Percentiles rank a stretch among this genome's conserved stretches.
These are phyloP conservation scores for Scomber scombrus DNA, from an alignment of 2,113 vertebrate genomes.

Conservation along the genomic window DNA sequence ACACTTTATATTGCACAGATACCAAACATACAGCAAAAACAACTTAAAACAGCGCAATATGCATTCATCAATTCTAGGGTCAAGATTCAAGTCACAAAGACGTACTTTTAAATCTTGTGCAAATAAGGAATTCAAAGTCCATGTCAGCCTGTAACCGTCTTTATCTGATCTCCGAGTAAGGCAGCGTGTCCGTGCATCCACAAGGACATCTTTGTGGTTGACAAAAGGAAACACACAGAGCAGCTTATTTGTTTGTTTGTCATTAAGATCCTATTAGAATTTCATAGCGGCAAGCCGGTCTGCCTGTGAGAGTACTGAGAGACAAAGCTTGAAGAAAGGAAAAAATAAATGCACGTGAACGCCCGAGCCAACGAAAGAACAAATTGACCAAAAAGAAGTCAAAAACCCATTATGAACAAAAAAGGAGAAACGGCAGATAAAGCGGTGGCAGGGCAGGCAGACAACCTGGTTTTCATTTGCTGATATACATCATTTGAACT, in stretches of 20 bases:
- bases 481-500: constrained; percentile 71
- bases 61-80: not conserved
- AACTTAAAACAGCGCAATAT: not conserved
- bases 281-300: not conserved
- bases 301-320: not conserved
- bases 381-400: not conserved
- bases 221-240: not conserved
- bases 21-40: not conserved
- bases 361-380: not conserved
- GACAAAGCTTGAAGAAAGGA: not conserved
- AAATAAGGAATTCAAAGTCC: constrained; percentile 1
- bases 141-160: not conserved
- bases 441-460: not conserved
- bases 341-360: not conserved
- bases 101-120: not conserved
- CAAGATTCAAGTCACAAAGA: constrained; percentile 1
- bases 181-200: not conserved
- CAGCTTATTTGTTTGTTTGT: not conserved
- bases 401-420: not conserved
- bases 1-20: not conserved
- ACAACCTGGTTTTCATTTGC: constrained; percentile 12
- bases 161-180: constrained; percentile 24
- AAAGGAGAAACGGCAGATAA: not conserved
- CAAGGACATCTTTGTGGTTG: constrained; percentile 1
- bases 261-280: constrained; percentile 6